Base-by-base conservation (phyloP, 1,140 invertebrate species). In the Drosophila kohkoa region DNA sequence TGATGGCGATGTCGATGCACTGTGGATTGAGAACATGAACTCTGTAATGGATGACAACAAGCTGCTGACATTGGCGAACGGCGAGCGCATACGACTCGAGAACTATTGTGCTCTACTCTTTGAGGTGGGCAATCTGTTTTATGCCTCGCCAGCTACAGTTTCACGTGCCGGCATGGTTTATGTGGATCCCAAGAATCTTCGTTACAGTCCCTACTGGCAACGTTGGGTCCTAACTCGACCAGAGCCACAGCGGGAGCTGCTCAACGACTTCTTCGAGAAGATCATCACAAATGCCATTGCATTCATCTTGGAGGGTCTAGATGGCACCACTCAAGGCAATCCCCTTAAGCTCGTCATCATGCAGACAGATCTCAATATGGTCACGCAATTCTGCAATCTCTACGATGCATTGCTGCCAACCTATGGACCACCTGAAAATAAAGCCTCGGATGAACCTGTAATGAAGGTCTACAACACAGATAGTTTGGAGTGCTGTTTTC, bases 11-110 rank as follows among this genome's bases (percentile, higher is more conserved):
- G 97, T 99, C 2, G 98, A 98, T 94, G 96, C 97, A 5, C 93
- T 98, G 5, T 99, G 97, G 97, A 97, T 98, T 75, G 97, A 98
- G 93, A 98, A 98, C 92, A 98, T 98, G 97, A 98, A 98, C 93
- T 98, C 97, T 1, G 97, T 98, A 5, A 98, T 99, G 97, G 98
- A 99, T 91, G 97, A 99, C 92, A 98, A 98, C 90, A 96, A 96
- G 91, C 92, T 98, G 49, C 91, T 99, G 48, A 98, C 97, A 0
- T 93, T 99, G 69, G 97, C 97, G 0, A 98, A 98, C 93, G 97
- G 97, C 57, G 97, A 99, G 90, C 93, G 97, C 64, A 98, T 99
- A 20, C 94, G 96, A 48, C 93, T 98, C 16, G 95, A 96, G 74
- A 96, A 97, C 72, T 94, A 95, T 82, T 98, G 97, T 91, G 95